Conservation (phyloP, 2,797 vertebrate genomes). For the Neostethus bicornis region DNA sequence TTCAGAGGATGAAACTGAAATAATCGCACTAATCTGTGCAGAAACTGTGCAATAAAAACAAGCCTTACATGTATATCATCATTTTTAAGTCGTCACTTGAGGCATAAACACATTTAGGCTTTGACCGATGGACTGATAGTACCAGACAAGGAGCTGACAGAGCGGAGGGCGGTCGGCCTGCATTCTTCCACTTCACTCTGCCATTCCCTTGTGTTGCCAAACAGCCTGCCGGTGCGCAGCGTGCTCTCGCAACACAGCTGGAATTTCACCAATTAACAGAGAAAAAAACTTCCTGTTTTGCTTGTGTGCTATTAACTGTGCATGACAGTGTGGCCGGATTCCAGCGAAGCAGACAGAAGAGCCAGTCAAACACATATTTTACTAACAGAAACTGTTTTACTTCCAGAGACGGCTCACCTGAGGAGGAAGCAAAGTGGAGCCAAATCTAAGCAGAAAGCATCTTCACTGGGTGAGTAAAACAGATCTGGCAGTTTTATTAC, state of each 20-base stretch:
- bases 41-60: conserved; percentile 6
- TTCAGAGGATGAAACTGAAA: conserved; percentile 19
- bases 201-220: conserved; percentile 45
- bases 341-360: conserved; percentile 19
- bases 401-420: conserved; percentile 38
- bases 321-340: conserved; percentile 18
- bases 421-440: conserved; percentile 39
- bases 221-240: conserved; percentile 41
- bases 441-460: conserved; percentile 30
- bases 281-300: conserved; percentile 61
- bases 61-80: conserved; percentile 4
- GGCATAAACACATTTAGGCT: conserved; percentile 6
- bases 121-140: conserved; percentile 50
- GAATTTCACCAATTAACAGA: conserved; percentile 59
- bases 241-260: conserved; percentile 55
- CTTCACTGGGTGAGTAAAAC: conserved; percentile 65
- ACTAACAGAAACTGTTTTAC: conserved; percentile 34
- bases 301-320: conserved; percentile 31
- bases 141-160: conserved; percentile 57
- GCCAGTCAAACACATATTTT: conserved; percentile 13
- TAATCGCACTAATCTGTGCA: conserved; percentile 17
- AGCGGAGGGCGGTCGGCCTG: conserved; percentile 58
- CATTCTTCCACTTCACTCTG: conserved; percentile 64
- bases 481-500: conserved; percentile 23
- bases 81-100: conserved; percentile 7